These are phyloP conservation scores for Monochamus alternatus DNA, from an alignment of 2,888 invertebrate genomes.

Conservation along the genomic window DNA sequence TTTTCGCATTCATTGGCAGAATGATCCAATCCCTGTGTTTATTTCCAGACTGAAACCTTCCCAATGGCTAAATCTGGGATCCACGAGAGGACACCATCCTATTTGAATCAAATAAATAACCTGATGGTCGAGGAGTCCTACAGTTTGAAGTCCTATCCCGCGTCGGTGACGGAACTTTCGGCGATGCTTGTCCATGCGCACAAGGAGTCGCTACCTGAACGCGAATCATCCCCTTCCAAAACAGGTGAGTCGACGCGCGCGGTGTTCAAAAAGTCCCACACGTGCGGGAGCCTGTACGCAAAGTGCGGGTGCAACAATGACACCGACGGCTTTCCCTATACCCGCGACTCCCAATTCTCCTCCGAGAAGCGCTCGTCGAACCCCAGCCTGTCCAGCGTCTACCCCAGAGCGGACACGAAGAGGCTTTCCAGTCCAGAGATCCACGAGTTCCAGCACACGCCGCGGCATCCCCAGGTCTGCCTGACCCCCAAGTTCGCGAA, in stretches of 20 bases:
- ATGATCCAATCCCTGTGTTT: conserved; percentile 27
- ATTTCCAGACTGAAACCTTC: conserved; percentile 45
- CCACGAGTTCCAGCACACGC: conserved; percentile 35
- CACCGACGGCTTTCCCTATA: conserved; percentile 39
- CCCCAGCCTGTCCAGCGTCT: conserved; percentile 42
- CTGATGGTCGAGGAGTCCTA: conserved; percentile 49
- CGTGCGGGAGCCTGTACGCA: conserved; percentile 70
- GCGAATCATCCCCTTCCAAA: conserved; percentile 37
- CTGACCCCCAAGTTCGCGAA: conserved; percentile 51
- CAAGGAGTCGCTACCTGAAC: conserved; percentile 54
- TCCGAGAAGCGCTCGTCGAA: conserved; percentile 46
- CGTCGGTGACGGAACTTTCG: conserved; percentile 59
- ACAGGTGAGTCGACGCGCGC: conserved; percentile 51
- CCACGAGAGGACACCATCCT: conserved; percentile 46
- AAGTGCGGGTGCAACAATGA: conserved; percentile 68
- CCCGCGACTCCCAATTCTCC: conserved; percentile 42
- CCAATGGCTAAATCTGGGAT: conserved; percentile 54
- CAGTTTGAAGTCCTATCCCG: conserved; percentile 57
- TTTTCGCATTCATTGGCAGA: conserved; percentile 22
- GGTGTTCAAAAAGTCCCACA: conserved; percentile 66
- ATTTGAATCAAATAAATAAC: conserved; percentile 55
- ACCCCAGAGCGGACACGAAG: conserved; percentile 49
- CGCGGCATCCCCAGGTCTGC: conserved; percentile 45
- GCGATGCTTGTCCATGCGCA: conserved; percentile 64
- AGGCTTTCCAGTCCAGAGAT: conserved; percentile 62